Evolutionary conservation across 1,140 invertebrate genomes (phyloP).

Genomic region (Ostrea edulis): DNA sequence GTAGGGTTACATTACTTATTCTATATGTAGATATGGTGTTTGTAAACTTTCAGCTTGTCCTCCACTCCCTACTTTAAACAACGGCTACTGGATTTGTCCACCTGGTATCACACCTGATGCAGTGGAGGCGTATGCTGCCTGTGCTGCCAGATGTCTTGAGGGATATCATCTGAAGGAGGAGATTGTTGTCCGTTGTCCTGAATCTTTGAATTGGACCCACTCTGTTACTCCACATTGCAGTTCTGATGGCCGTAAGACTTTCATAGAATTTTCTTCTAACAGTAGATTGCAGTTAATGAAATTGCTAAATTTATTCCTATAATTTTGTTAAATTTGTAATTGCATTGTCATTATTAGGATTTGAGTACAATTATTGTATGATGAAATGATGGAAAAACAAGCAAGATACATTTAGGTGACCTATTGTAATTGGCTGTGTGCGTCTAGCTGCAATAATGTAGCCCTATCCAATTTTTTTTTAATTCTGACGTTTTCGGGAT

Average conservation of each 20-base stretch:
- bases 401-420: too few relatives aligned
- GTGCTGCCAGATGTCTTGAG: not conserved
- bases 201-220: not conserved
- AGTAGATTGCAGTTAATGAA: too few relatives aligned
- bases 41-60: not conserved
- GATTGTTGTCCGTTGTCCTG: not conserved
- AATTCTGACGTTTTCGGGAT: too few relatives aligned
- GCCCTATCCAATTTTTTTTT: too few relatives aligned
- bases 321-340: too few relatives aligned
- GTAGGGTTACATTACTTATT: too few relatives aligned
- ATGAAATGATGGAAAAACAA: too few relatives aligned
- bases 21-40: not conserved
- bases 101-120: not conserved
- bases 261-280: not conserved
- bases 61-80: not conserved
- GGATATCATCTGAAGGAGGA: not conserved
- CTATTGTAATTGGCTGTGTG: too few relatives aligned
- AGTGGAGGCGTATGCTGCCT: not conserved
- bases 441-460: too few relatives aligned
- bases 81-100: not conserved
- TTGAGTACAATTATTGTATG: too few relatives aligned
- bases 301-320: too few relatives aligned
- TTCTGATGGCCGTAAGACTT: not conserved
- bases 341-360: too few relatives aligned
- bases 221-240: not conserved